Conservation (phyloP, 2,113 vertebrate species). For the Peucedramus taeniatus region DNA sequence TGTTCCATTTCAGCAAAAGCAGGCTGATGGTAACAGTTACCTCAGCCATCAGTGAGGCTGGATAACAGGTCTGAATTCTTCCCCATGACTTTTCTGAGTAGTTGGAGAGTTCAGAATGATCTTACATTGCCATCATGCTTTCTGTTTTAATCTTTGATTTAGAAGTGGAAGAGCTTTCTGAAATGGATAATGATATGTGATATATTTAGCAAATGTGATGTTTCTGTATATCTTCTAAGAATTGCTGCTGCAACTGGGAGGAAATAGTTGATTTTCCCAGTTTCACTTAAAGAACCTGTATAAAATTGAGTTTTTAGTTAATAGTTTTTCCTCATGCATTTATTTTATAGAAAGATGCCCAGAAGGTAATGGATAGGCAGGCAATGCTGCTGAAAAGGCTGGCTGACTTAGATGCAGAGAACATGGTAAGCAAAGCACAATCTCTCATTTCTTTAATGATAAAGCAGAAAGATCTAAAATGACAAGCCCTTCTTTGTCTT, state of each 20-base stretch:
- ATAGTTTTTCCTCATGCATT: background rate
- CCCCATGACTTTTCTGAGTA: background rate
- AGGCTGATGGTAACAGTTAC: background rate
- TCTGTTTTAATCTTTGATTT: background rate
- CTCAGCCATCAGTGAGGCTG: background rate
- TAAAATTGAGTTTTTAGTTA: background rate
- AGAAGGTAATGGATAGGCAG: slow-evolving; percentile 77
- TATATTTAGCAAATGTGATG: background rate
- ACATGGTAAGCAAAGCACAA: slow-evolving; percentile 69
- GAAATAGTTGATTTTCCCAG: background rate
- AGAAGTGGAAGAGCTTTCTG: background rate
- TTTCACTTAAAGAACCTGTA: background rate
- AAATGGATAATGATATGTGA: background rate
- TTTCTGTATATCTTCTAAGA: background rate
- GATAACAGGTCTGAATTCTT: background rate
- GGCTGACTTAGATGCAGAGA: slow-evolving; percentile 81
- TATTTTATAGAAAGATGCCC: slow-evolving; percentile 72
- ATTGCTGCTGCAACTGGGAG: background rate
- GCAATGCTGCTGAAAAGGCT: slow-evolving; percentile 79
- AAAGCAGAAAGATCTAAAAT: background rate
- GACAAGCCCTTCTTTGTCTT: background rate
- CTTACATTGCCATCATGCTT: background rate
- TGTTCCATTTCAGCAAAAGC: background rate
- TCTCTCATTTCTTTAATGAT: background rate
- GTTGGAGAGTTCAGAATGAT: background rate